Base-by-base conservation (phyloP, 2,888 invertebrate species). In the Apodemia hepburni region DNA sequence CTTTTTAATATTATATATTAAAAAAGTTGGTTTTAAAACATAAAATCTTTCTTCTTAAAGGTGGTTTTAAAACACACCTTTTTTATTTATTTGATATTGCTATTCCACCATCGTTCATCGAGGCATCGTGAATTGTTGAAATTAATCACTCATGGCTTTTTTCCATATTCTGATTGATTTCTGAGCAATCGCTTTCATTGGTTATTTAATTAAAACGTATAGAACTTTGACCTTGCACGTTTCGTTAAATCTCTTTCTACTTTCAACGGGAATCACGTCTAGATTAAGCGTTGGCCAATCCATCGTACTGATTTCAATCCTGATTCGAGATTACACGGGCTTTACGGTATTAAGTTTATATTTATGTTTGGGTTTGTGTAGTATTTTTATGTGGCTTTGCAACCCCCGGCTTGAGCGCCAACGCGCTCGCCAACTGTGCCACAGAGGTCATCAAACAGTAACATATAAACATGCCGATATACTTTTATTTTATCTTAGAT, bases 211-310 rank as follows among this genome's bases (percentile, higher is more conserved):
- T 47, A 47, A 47, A 47, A 47, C 15, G 17, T 47, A 7, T 47
- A 47, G 17, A 47, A 47, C 45, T 47, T 7, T 47, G 45, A 47
- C 45, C 42, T 45, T 45, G n/a, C 42, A 45, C 42, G 42, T 45
- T 45, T 45, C 42, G 42, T 45, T 45, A 11, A 45, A 45, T 45
- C 45, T 47, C 17, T 42, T 42, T 47, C 45, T 47, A 47, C 45
- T 47, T 47, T 47, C 17, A 47, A 8, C 45, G 45, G 45, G 45
- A 47, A 47, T 47, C 45, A 47, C 45, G n/a, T 47, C 45, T 47
- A 17, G 45, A 47, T 47, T 47, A 47, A 47, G 17, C 45, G 45
- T 17, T 17, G 7, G 17, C 45, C 45, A 47, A 47, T 47, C 45
- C 45, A 17, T 47, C 45, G 45, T 17, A 47, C 45, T 47, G 45